Evolutionary conservation across 2,113 vertebrate genomes (phyloP).

Genomic region (Ammodytes dubius): DNA sequence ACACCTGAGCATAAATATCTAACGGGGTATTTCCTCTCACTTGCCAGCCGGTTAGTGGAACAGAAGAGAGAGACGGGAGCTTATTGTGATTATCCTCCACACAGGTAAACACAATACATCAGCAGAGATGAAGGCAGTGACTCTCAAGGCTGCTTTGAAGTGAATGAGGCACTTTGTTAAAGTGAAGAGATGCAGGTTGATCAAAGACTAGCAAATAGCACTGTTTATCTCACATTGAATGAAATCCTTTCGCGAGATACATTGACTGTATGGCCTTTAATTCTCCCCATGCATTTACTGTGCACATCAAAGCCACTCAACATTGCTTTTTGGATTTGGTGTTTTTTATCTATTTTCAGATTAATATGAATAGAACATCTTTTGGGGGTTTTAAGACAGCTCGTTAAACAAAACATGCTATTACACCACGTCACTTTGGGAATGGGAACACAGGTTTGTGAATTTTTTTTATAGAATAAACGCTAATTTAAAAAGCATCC

Average conservation of each 20-base stretch:
- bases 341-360: not conserved
- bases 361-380: not conserved
- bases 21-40: slow-evolving; percentile 6
- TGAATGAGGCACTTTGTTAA: not conserved
- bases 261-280: not conserved
- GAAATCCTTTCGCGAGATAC: not conserved
- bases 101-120: not conserved
- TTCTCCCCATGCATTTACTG: not conserved
- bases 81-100: slow-evolving; percentile 10
- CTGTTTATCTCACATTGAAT: not conserved
- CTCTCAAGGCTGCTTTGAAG: slow-evolving; percentile 2
- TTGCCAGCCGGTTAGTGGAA: not conserved
- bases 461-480: not conserved
- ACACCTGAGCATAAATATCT: not conserved
- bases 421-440: too few species aligned
- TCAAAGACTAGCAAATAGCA: not conserved
- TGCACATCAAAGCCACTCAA: not conserved
- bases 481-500: not conserved
- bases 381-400: not conserved
- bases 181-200: not conserved
- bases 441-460: not conserved
- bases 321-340: not conserved
- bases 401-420: not conserved
- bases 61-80: not conserved
- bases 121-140: slow-evolving; percentile 5